Percentiles rank a stretch among this genome's conserved stretches.
Evolutionary conservation across 2,113 vertebrate genomes (phyloP).

Genomic region (Crotalus helleri): DNA sequence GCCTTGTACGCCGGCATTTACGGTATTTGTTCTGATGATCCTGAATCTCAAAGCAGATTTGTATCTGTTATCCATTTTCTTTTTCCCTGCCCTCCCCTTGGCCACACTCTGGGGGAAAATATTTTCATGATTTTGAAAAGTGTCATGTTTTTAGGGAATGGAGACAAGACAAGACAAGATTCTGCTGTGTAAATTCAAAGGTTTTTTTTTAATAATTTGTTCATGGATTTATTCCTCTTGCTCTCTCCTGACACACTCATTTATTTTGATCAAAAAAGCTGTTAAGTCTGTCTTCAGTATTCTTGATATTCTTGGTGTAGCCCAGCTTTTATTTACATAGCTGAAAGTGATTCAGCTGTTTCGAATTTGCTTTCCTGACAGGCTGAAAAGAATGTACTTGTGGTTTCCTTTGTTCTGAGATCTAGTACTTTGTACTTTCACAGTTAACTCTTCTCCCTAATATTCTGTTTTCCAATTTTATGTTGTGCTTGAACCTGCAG

Average conservation of each 20-base stretch:
- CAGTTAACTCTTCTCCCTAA: not conserved
- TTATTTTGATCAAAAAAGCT: not conserved
- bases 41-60: not conserved
- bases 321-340: constrained; percentile 9
- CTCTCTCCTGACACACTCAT: not conserved
- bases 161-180: not conserved
- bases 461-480: not conserved
- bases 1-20: too few species aligned
- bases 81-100: not conserved
- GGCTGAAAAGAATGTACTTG: not conserved
- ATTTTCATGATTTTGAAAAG: not conserved
- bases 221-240: not conserved
- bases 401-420: not conserved
- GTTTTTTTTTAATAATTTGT: not conserved
- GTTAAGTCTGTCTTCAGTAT: not conserved
- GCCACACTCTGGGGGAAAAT: not conserved
- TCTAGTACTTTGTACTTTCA: not conserved
- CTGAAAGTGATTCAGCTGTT: constrained; percentile 6
- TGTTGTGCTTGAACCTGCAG: not conserved
- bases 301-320: not conserved
- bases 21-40: not conserved
- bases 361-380: constrained; percentile 3
- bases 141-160: not conserved
- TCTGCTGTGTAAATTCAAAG: not conserved
- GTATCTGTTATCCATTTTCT: not conserved